These are phyloP conservation scores for Platorchestia sp. DNA, from an alignment of 1,140 invertebrate species.

Conservation along the genomic window DNA sequence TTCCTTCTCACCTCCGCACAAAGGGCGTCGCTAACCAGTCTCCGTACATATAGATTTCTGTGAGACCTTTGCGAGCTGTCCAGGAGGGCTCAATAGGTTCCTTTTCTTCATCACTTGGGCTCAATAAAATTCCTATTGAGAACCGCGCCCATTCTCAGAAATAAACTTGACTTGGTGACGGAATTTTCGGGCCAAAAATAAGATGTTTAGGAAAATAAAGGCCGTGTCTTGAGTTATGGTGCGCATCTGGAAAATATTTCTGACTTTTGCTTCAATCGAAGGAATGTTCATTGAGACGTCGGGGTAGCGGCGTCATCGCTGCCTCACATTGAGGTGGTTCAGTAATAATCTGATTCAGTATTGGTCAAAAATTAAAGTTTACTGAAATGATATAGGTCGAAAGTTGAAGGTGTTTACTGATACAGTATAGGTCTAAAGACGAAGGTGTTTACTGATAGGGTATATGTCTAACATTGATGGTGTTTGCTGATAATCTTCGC, in stretches of 20 bases:
- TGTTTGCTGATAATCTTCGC: too few relatives aligned
- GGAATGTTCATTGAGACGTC: neutral
- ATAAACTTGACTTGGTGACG: neutral
- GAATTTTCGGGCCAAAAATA: neutral
- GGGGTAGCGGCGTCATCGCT: too few relatives aligned
- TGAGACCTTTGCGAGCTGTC: neutral
- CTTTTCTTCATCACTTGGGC: neutral
- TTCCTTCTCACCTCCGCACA: neutral
- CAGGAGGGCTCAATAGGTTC: neutral
- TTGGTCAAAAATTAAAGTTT: too few relatives aligned
- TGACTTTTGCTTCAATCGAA: neutral
- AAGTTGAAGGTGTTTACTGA: too few relatives aligned
- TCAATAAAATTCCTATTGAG: constrained; percentile 27
- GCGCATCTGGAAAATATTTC: neutral
- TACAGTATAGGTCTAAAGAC: too few relatives aligned
- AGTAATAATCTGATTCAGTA: too few relatives aligned
- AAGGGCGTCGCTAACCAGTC: neutral
- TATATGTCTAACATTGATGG: too few relatives aligned
- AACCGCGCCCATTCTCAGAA: neutral
- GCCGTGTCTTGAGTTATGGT: too few relatives aligned
- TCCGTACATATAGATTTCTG: neutral
- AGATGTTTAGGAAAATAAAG: neutral
- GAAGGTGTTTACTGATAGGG: too few relatives aligned
- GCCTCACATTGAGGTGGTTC: too few relatives aligned
- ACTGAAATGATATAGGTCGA: too few relatives aligned